A percentile compares a stretch with the other conserved stretches of the same genome.
Evolutionary conservation across 1,140 invertebrate species (phyloP).

Genomic region (Bombus polaris): DNA sequence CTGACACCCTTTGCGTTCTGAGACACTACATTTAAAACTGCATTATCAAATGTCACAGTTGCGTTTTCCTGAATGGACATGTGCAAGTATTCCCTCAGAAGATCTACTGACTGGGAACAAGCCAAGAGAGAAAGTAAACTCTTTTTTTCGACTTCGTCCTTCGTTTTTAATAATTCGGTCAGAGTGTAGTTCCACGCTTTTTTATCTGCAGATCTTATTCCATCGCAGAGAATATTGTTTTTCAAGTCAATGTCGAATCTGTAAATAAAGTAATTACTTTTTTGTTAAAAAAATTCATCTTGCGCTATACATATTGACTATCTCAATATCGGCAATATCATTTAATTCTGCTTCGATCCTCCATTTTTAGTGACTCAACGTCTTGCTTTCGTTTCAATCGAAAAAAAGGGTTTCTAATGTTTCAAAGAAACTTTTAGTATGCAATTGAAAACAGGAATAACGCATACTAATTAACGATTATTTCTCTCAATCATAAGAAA

Average conservation of each 20-base stretch:
- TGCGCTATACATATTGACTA: no score
- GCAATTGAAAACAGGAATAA: no score
- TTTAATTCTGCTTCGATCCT: no score
- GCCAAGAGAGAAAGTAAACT: slow-evolving; percentile 34
- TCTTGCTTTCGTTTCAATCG: no score
- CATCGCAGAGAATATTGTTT: slow-evolving; percentile 85
- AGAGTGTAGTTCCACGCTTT: slow-evolving; percentile 87
- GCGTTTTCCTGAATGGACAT: slow-evolving; percentile 28
- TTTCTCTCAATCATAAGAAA: no score
- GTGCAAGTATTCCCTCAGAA: slow-evolving; percentile 35
- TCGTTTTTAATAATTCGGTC: slow-evolving; percentile 82
- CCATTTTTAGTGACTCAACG: no score
- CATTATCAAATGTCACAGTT: slow-evolving; percentile 65
- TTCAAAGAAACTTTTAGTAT: no score
- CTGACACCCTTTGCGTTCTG: slow-evolving; percentile 80
- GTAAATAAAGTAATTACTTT: not conserved
- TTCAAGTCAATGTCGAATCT: slow-evolving; percentile 84
- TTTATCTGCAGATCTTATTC: slow-evolving; percentile 85
- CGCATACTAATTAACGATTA: no score
- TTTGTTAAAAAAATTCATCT: no score
- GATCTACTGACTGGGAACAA: slow-evolving; percentile 38
- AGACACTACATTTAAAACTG: slow-evolving; percentile 77
- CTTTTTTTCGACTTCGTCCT: slow-evolving; percentile 2
- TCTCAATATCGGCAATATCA: no score
- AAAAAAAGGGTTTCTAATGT: no score